Evolutionary conservation across 2,888 invertebrate genomes (phyloP).

Genomic region (Napeogenes sylphis): DNA sequence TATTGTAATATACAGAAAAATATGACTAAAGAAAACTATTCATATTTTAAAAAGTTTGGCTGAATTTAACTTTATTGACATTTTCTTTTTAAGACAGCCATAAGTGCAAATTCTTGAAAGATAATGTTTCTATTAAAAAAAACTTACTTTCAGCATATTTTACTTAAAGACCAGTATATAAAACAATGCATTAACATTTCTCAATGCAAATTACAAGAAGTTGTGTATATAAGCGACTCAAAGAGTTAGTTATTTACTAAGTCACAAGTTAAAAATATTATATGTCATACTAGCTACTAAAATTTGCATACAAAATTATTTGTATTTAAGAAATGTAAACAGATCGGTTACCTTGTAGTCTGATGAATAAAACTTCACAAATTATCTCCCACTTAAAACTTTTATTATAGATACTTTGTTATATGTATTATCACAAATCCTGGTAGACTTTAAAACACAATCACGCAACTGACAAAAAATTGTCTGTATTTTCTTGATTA

Average conservation of each 20-base stretch:
- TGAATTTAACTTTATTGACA: too few relatives aligned
- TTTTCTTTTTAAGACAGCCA: too few relatives aligned
- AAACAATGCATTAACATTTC: too few relatives aligned
- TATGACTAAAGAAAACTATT: too few relatives aligned
- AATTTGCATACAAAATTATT: not conserved
- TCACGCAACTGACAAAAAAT: slow-evolving; percentile 80
- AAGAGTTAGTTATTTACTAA: not conserved
- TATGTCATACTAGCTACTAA: not conserved
- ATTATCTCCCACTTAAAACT: slow-evolving; percentile 78
- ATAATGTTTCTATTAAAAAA: too few relatives aligned
- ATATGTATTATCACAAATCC: slow-evolving; percentile 86
- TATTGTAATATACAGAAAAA: too few relatives aligned
- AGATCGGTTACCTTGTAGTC: slow-evolving; percentile 57
- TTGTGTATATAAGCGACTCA: too few relatives aligned
- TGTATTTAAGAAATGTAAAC: slow-evolving; percentile 31
- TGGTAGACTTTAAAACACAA: slow-evolving; percentile 84
- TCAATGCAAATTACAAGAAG: too few relatives aligned
- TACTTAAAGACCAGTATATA: too few relatives aligned
- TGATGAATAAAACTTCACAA: slow-evolving; percentile 75
- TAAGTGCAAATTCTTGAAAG: too few relatives aligned
- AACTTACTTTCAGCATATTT: too few relatives aligned
- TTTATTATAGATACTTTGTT: slow-evolving; percentile 81
- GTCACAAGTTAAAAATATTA: not conserved
- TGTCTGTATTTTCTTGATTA: slow-evolving; percentile 71
- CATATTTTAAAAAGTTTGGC: too few relatives aligned